Percentiles rank a stretch among this genome's conserved stretches.
These are phyloP conservation scores for Physella acuta DNA, from an alignment of 1,140 invertebrate species.

Conservation along the genomic window DNA sequence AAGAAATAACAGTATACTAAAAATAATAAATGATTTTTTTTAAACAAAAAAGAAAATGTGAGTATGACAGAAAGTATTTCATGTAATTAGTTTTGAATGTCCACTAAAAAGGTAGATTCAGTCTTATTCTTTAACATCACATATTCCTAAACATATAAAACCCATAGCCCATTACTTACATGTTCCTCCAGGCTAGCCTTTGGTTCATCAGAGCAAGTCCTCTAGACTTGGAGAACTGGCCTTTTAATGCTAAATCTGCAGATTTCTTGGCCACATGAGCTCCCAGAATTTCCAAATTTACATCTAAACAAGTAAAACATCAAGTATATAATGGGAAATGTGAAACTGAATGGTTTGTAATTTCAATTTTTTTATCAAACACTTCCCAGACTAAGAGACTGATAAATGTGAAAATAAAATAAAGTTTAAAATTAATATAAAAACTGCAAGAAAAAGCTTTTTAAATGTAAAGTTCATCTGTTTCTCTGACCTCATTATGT, in stretches of 20 bases:
- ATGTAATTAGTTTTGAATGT: too few species aligned
- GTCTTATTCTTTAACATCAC: too few species aligned
- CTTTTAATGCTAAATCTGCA: slow-evolving; percentile 40
- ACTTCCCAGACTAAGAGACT: not conserved
- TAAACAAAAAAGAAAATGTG: too few species aligned
- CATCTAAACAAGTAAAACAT: slow-evolving; percentile 30
- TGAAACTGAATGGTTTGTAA: not conserved
- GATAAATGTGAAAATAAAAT: not conserved
- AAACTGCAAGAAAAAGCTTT: not conserved
- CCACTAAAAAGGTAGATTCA: too few species aligned
- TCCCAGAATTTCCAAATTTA: slow-evolving; percentile 40
- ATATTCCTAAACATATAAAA: too few species aligned
- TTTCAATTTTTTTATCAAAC: not conserved
- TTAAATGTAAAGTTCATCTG: too few species aligned
- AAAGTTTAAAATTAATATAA: too few species aligned
- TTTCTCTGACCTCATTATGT: too few species aligned
- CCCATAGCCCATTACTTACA: slow-evolving; percentile 32
- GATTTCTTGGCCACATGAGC: slow-evolving; percentile 39
- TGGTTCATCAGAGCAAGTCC: slow-evolving; percentile 47
- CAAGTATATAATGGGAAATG: not conserved
- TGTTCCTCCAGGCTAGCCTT: slow-evolving; percentile 43
- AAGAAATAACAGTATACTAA: too few species aligned
- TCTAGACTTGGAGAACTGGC: slow-evolving; percentile 42
- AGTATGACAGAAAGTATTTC: too few species aligned
- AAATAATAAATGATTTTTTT: too few species aligned